Percentiles rank a stretch among this genome's conserved stretches.
These are phyloP conservation scores for Ammodytes dubius DNA, from an alignment of 2,113 vertebrate genomes.

Conservation along the genomic window DNA sequence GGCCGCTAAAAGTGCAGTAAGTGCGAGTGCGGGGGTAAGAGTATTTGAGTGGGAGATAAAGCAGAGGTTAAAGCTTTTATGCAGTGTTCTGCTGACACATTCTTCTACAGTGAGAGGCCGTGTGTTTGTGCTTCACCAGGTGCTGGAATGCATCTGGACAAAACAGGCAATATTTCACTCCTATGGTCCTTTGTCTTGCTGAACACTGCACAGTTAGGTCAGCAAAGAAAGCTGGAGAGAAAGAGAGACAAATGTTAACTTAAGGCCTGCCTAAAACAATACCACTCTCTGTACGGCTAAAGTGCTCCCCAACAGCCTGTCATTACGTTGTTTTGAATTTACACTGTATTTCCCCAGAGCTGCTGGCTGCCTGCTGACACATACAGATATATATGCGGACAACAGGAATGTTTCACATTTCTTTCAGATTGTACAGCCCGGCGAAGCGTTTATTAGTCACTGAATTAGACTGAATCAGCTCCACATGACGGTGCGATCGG, in stretches of 20 bases:
- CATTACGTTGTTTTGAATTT: constrained; percentile 66
- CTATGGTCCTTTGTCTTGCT: constrained; percentile 61
- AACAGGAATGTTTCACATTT: constrained; percentile 60
- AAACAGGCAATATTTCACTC: constrained; percentile 70
- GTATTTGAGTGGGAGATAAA: constrained; percentile 39
- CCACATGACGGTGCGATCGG: constrained; percentile 59
- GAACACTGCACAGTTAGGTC: constrained; percentile 61
- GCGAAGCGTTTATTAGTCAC: constrained; percentile 58
- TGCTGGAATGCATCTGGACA: constrained; percentile 66
- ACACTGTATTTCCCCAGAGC: constrained; percentile 49
- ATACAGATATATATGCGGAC: constrained; percentile 38
- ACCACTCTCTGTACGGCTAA: constrained; percentile 37
- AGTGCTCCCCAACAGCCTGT: constrained; percentile 50
- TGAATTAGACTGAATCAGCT: constrained; percentile 48
- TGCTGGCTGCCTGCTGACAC: constrained; percentile 13
- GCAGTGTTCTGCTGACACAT: constrained; percentile 46
- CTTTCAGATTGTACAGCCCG: constrained; percentile 33
- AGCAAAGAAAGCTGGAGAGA: constrained; percentile 46
- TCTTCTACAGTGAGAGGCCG: constrained; percentile 45
- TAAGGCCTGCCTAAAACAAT: constrained; percentile 63
- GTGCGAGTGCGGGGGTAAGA: constrained; percentile 8
- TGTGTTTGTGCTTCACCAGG: constrained; percentile 56
- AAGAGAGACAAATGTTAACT: constrained; percentile 61
- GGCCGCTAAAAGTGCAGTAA: constrained; percentile 27
- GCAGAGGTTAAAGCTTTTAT: constrained; percentile 20